These are phyloP conservation scores for Decapterus maruadsi DNA, from an alignment of 2,797 vertebrate species.

Conservation along the genomic window DNA sequence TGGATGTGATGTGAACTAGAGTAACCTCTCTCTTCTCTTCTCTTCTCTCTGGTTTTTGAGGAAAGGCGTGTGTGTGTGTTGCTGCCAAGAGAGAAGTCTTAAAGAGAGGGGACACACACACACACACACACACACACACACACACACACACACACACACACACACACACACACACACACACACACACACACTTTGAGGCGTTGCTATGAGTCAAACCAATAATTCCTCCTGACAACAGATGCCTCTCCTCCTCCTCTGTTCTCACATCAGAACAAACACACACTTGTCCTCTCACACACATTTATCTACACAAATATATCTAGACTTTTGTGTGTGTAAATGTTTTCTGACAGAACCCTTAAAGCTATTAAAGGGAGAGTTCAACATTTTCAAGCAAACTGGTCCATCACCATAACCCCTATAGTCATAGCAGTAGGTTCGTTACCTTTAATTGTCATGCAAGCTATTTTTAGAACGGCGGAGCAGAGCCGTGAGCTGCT, in stretches of 20 bases:
- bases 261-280: conserved; percentile 34
- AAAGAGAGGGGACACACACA: conserved; percentile 33
- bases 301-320: no score
- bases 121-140: conserved; percentile 2
- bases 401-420: no score
- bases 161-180: no score
- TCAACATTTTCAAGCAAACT: no score
- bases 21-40: conserved; percentile 54
- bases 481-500: no score
- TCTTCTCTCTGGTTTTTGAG: conserved; percentile 38
- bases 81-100: conserved; percentile 38
- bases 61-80: conserved; percentile 35
- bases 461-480: no score
- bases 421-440: no score
- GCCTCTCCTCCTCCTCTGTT: conserved; percentile 47
- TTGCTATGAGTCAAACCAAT: conserved; percentile 73
- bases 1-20: conserved; percentile 54
- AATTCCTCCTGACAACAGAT: conserved; percentile 72
- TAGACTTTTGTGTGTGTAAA: no score
- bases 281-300: not conserved
- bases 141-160: no score
- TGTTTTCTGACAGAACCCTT: no score
- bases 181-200: conserved; percentile 37
- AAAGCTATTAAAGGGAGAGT: no score
- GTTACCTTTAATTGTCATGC: no score